A percentile compares a stretch with the other conserved stretches of the same genome.
Conservation (phyloP, 1,140 invertebrate species). For the Caerostris extrusa region DNA sequence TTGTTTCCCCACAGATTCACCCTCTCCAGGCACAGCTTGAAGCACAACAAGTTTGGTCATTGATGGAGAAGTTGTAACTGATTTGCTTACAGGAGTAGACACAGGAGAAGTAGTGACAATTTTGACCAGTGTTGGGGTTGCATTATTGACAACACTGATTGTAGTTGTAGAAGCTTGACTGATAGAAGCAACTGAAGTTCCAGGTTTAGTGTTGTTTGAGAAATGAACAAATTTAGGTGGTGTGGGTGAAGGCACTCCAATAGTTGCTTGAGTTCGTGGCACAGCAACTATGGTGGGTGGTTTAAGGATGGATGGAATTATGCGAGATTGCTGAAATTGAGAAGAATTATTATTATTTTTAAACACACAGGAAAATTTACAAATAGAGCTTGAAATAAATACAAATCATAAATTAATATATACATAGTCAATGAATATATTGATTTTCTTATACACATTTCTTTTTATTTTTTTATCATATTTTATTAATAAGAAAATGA, state of each 20-base stretch:
- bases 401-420: too few relatives aligned
- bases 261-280: slow-evolving; percentile 79
- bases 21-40: slow-evolving; percentile 24
- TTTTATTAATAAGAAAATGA: too few relatives aligned
- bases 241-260: slow-evolving; percentile 75
- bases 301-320: slow-evolving; percentile 42
- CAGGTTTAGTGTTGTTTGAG: slow-evolving; percentile 79
- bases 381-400: too few relatives aligned
- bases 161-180: slow-evolving; percentile 67
- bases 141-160: slow-evolving; percentile 34
- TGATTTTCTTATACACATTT: too few relatives aligned
- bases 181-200: slow-evolving; percentile 78
- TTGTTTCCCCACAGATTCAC: slow-evolving; percentile 6
- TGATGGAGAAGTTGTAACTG: slow-evolving; percentile 46
- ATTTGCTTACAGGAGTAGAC: slow-evolving; percentile 22
- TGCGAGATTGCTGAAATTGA: slow-evolving; percentile 43
- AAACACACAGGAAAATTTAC: too few relatives aligned
- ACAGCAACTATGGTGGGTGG: slow-evolving; percentile 77
- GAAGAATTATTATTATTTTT: background rate
- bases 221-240: slow-evolving; percentile 82
- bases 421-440: too few relatives aligned
- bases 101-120: slow-evolving; percentile 64
- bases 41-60: slow-evolving; percentile 76
- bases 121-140: slow-evolving; percentile 77
- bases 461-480: too few relatives aligned